Percentiles rank a stretch among this genome's conserved stretches.
phyloP scores from a whole-genome alignment of 2,888 invertebrate species.

The Spisula subtruncata region DNA sequence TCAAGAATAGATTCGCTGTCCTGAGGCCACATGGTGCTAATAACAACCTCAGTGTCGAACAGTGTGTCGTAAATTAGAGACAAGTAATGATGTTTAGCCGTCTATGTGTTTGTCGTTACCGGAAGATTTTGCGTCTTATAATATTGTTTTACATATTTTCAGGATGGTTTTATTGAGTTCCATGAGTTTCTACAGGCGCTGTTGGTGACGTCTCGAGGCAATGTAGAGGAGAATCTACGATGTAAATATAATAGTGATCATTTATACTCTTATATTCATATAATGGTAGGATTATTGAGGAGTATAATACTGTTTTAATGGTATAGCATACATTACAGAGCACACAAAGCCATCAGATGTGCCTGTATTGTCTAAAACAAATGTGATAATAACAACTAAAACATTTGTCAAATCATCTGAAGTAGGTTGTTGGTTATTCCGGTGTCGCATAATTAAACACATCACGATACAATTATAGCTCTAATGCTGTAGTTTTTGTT shows the following conservation, averaged over 20 bases:
- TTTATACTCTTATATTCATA: neutral
- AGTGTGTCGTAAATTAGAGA: neutral
- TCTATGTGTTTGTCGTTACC: neutral
- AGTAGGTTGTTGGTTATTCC: neutral
- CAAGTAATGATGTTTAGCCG: neutral
- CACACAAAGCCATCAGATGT: neutral
- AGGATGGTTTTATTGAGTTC: slow-evolving; percentile 99
- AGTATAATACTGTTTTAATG: too few relatives aligned
- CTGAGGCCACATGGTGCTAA: neutral
- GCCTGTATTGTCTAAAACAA: neutral
- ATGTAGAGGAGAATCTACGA: slow-evolving; percentile 98
- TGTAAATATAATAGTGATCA: slow-evolving; percentile 90
- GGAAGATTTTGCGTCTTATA: neutral
- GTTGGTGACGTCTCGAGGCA: slow-evolving; percentile 99
- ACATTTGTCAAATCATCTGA: neutral
- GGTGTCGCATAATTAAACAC: neutral
- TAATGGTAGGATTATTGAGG: neutral
- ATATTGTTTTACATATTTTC: slow-evolving; percentile 77
- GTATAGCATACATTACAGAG: too few relatives aligned
- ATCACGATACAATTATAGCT: neutral
- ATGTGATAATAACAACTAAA: neutral
- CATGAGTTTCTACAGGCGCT: slow-evolving; percentile 99
- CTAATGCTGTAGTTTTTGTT: neutral
- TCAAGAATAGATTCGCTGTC: neutral
- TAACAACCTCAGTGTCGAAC: neutral